These are phyloP conservation scores for Exocentrus adspersus DNA, from an alignment of 2,888 invertebrate genomes.

Conservation along the genomic window DNA sequence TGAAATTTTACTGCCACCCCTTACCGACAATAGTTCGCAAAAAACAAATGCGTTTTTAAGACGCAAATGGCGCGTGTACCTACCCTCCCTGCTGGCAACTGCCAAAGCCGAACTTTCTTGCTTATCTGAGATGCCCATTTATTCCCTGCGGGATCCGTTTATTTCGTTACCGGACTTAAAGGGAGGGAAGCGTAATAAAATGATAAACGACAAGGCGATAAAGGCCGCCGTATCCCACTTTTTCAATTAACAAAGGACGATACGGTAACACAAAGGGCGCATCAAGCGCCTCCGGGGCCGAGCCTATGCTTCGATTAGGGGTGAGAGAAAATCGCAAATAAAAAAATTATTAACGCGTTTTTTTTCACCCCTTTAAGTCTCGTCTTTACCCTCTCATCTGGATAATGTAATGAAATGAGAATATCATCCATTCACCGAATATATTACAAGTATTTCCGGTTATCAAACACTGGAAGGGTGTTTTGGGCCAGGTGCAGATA, in stretches of 20 bases:
- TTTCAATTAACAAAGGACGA: conserved; percentile 48
- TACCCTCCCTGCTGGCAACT: neutral
- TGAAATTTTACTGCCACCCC: too few species aligned
- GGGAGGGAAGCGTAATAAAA: conserved; percentile 26
- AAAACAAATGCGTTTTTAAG: conserved; percentile 3
- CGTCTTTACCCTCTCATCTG: conserved; percentile 24
- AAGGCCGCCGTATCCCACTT: conserved; percentile 16
- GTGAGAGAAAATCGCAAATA: conserved; percentile 21
- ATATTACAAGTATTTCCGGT: conserved; percentile 50
- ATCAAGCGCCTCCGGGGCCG: conserved; percentile 50
- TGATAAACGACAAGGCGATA: conserved; percentile 29
- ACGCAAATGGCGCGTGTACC: neutral
- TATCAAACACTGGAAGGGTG: conserved; percentile 45
- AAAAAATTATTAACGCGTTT: neutral
- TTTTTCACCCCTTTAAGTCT: conserved; percentile 5
- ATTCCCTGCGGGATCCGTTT: conserved; percentile 9
- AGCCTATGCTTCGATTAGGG: too few species aligned
- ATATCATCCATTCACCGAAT: conserved; percentile 49
- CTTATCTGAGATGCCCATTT: neutral
- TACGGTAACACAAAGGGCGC: conserved; percentile 52
- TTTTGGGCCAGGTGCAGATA: conserved; percentile 48
- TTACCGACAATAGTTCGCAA: neutral
- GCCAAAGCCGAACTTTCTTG: neutral
- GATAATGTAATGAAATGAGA: conserved; percentile 43
- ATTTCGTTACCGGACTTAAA: too few species aligned